Conservation (phyloP, 2,797 vertebrate species). For the Sebastes cheni region DNA sequence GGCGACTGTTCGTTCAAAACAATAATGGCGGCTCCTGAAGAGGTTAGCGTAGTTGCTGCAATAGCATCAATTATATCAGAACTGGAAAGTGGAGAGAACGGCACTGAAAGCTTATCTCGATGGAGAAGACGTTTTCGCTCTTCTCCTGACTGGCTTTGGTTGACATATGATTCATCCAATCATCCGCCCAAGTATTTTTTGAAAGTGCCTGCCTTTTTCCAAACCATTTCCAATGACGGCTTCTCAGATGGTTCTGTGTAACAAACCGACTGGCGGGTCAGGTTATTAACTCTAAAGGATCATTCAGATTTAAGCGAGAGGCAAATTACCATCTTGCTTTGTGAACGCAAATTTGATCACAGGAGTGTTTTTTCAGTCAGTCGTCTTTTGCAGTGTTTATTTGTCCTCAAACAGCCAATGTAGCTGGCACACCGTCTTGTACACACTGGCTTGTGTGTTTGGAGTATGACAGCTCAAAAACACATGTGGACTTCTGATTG, state of each 20-base stretch:
- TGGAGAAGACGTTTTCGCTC: neutral
- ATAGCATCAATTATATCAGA: neutral
- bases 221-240: neutral
- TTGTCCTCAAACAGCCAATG: neutral
- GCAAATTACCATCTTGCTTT: neutral
- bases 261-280: neutral
- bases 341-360: neutral
- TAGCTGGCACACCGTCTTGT: neutral
- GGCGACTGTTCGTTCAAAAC: neutral
- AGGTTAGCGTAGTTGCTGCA: neutral
- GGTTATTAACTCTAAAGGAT: neutral
- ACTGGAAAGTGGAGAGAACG: neutral
- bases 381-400: neutral
- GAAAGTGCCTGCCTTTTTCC: accelerated
- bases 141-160: neutral
- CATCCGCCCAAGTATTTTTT: neutral
- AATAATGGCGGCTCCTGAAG: accelerated
- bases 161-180: accelerated
- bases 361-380: neutral
- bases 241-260: neutral
- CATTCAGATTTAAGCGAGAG: neutral
- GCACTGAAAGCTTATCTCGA: neutral
- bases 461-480: neutral
- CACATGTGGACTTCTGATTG: neutral
- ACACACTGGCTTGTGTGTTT: neutral